Evolutionary conservation across 2,797 vertebrate genomes (phyloP).

Genomic region (Dallia pectoralis): DNA sequence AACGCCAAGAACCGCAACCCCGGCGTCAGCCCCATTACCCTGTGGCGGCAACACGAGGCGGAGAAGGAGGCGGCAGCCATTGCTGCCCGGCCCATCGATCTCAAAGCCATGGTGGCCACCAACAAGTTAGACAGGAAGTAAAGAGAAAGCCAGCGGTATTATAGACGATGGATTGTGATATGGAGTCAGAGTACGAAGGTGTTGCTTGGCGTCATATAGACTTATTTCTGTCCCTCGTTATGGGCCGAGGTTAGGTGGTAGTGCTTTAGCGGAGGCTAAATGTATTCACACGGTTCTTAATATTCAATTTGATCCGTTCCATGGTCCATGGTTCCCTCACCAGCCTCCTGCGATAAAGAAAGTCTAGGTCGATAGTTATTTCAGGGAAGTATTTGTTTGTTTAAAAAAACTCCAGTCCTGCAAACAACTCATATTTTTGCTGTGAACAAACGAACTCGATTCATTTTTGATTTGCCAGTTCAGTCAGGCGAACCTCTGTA

Average conservation of each 20-base stretch:
- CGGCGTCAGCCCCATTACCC: conserved; percentile 85
- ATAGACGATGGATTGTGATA: not conserved
- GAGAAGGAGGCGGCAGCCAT: conserved; percentile 83
- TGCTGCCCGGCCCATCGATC: conserved; percentile 79
- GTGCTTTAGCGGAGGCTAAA: not conserved
- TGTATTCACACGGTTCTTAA: not conserved
- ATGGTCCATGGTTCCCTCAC: too few relatives aligned
- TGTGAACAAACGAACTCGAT: too few relatives aligned
- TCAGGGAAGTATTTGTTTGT: too few relatives aligned
- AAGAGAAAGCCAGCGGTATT: not conserved
- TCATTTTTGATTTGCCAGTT: too few relatives aligned
- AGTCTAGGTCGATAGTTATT: too few relatives aligned
- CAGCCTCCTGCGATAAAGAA: too few relatives aligned
- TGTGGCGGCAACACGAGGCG: conserved; percentile 83
- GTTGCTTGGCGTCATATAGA: not conserved
- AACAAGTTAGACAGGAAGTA: conserved; percentile 91
- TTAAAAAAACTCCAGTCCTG: too few relatives aligned
- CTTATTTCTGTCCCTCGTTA: not conserved
- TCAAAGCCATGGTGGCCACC: conserved; percentile 88
- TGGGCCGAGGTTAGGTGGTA: not conserved
- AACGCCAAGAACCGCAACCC: conserved; percentile 76
- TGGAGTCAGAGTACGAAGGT: not conserved
- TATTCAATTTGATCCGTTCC: not conserved
- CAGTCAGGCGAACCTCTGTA: too few relatives aligned
- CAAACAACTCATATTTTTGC: too few relatives aligned